Evolutionary conservation across 2,888 invertebrate species (phyloP).

Genomic region (Nomada ferruginata): DNA sequence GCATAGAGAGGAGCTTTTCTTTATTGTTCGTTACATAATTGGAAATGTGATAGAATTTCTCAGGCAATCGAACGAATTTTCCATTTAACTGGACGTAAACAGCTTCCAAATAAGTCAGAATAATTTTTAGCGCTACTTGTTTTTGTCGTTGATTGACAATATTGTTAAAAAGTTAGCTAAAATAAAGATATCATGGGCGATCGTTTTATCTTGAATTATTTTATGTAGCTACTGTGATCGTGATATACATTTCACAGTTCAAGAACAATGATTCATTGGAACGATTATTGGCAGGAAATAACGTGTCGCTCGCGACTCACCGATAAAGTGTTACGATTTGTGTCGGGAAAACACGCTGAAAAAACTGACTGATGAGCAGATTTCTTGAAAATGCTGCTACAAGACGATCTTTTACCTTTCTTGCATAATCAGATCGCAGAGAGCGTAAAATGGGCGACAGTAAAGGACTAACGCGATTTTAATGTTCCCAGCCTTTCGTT

Average conservation of each 20-base stretch:
- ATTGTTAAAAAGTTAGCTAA: too few relatives aligned
- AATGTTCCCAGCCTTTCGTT: neutral
- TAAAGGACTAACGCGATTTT: neutral
- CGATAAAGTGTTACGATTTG: constrained; percentile 53
- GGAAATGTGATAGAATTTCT: too few relatives aligned
- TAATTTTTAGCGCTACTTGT: too few relatives aligned
- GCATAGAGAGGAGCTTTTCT: constrained; percentile 4
- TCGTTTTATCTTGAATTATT: neutral
- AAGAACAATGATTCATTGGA: constrained; percentile 52
- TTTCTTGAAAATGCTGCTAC: neutral
- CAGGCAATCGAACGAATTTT: too few relatives aligned
- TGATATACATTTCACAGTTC: constrained; percentile 33
- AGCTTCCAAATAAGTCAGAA: too few relatives aligned
- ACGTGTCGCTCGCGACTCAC: constrained; percentile 33
- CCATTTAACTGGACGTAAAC: too few relatives aligned
- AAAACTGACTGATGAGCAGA: neutral
- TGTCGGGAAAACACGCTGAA: constrained; percentile 12
- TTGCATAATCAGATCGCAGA: neutral
- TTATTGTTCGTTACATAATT: too few relatives aligned
- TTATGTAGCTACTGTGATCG: neutral
- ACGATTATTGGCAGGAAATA: constrained; percentile 55
- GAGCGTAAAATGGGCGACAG: neutral
- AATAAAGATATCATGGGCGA: too few relatives aligned
- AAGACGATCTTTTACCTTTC: neutral
- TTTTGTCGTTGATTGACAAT: too few relatives aligned